These are phyloP conservation scores for Regulus satrapa DNA, from an alignment of 2,113 vertebrate genomes.

Conservation along the genomic window DNA sequence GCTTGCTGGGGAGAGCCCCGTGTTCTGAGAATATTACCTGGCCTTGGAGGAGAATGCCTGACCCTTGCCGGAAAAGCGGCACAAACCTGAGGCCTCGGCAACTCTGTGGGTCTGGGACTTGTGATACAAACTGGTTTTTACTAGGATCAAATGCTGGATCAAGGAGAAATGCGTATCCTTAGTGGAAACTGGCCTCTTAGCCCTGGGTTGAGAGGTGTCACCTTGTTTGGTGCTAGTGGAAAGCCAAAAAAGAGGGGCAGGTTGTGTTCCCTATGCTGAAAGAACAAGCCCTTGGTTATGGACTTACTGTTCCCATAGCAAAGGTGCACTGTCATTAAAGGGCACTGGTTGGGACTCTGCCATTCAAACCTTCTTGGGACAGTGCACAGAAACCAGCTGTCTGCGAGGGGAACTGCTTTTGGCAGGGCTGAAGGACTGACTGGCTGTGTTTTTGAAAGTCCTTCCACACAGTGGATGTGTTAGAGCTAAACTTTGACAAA, in stretches of 20 bases:
- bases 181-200: not conserved
- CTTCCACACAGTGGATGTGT: not conserved
- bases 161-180: not conserved
- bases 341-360: not conserved
- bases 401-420: not conserved
- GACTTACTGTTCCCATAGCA: not conserved
- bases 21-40: not conserved
- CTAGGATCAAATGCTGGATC: not conserved
- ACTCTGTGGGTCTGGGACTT: not conserved
- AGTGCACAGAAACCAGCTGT: not conserved
- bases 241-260: not conserved
- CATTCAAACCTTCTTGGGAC: not conserved
- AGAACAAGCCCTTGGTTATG: not conserved
- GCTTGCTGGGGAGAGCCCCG: fast-evolving
- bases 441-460: not conserved
- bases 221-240: not conserved
- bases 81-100: not conserved
- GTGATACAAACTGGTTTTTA: not conserved
- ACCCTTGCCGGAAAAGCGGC: not conserved
- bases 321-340: not conserved
- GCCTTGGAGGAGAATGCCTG: not conserved
- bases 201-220: too few relatives aligned
- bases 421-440: not conserved
- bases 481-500: not conserved
- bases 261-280: fast-evolving